phyloP scores from a whole-genome alignment of 1,140 invertebrate genomes.

The Oreohelix idahoensis region DNA sequence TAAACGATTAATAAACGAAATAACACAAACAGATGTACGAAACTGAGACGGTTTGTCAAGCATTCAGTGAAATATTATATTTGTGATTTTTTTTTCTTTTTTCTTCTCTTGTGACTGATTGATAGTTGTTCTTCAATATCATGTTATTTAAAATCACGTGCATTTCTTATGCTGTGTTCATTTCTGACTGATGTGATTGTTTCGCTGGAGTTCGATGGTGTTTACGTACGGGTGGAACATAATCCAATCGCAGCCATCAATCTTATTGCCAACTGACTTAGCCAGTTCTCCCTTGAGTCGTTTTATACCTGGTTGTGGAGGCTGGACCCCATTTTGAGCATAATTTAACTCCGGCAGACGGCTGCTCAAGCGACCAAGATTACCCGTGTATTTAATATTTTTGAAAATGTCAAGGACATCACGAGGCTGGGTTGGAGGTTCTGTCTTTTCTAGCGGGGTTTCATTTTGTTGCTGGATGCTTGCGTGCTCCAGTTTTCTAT shows the following conservation, averaged over 20 bases:
- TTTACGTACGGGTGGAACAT: neutral
- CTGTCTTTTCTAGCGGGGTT: neutral
- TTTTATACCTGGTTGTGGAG: neutral
- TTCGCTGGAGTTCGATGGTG: neutral
- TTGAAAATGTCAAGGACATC: neutral
- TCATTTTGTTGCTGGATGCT: neutral
- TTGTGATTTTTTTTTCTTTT: no score
- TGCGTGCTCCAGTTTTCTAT: neutral
- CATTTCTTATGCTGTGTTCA: neutral
- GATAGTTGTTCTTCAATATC: neutral
- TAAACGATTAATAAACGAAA: no score
- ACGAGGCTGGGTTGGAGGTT: neutral
- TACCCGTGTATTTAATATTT: neutral
- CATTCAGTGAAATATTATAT: no score
- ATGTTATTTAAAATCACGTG: neutral
- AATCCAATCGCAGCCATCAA: neutral
- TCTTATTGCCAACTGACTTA: neutral
- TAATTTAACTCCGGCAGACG: neutral
- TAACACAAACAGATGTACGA: no score
- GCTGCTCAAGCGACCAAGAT: neutral
- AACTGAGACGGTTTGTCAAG: no score
- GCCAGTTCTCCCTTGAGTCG: conserved; percentile 1
- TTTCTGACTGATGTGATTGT: neutral
- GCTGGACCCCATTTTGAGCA: neutral
- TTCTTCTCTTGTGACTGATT: no score